Evolutionary conservation across 1,140 invertebrate genomes (phyloP).

Genomic region (Aphelenchoides besseyi): DNA sequence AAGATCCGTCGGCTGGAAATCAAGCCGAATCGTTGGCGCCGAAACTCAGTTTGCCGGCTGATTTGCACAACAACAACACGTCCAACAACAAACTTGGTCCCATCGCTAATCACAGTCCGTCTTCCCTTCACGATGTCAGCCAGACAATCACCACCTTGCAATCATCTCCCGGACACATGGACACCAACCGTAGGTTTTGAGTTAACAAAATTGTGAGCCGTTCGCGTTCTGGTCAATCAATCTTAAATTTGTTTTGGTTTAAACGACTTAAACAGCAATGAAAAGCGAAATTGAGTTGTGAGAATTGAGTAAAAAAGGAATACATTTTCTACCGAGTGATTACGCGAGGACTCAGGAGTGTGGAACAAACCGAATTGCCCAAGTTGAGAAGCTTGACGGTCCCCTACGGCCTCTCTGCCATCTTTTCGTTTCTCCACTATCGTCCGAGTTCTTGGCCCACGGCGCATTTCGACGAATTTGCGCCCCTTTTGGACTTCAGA

Average conservation of each 20-base stretch:
- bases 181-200: not conserved
- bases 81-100: slow-evolving; percentile 9
- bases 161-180: not conserved
- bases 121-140: slow-evolving; percentile 12
- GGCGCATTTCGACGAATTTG: slow-evolving; percentile 2
- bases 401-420: not conserved
- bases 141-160: not conserved
- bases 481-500: not conserved
- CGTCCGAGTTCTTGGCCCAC: not conserved
- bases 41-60: slow-evolving; percentile 8
- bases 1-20: not conserved
- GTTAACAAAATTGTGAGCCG: too few relatives aligned
- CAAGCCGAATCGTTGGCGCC: slow-evolving; percentile 18
- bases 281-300: not conserved
- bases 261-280: too few relatives aligned
- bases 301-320: not conserved
- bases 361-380: not conserved
- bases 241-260: too few relatives aligned
- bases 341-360: not conserved
- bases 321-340: not conserved
- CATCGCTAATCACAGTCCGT: not conserved
- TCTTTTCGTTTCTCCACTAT: not conserved
- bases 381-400: not conserved
- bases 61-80: slow-evolving; percentile 1
- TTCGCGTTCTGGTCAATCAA: too few relatives aligned